Evolutionary conservation across 2,113 vertebrate species (phyloP).

Genomic region (Pandion haliaetus): DNA sequence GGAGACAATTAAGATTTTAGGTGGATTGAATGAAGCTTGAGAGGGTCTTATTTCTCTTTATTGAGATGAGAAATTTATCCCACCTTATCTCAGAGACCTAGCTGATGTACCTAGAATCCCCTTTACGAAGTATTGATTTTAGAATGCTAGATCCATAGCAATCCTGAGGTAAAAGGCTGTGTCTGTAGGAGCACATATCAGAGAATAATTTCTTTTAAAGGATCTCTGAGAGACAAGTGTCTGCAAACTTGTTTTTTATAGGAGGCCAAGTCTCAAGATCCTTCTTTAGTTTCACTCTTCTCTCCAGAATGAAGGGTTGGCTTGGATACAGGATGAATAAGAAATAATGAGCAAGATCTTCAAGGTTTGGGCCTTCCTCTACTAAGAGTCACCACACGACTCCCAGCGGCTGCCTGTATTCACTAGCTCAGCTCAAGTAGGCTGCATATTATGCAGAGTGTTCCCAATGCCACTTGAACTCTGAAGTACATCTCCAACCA

Average conservation of each 20-base stretch:
- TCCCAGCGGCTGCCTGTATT: neutral
- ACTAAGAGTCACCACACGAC: neutral
- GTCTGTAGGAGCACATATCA: neutral
- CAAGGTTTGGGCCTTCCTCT: neutral
- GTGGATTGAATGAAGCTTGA: neutral
- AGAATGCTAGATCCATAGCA: neutral
- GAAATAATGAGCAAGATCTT: neutral
- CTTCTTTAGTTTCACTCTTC: neutral
- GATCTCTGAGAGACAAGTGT: neutral
- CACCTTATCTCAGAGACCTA: neutral
- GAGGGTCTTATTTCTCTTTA: neutral
- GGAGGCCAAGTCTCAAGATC: neutral
- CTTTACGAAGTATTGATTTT: neutral
- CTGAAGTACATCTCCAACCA: constrained; percentile 13
- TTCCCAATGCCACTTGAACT: constrained; percentile 34
- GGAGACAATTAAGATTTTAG: neutral
- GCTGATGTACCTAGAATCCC: neutral
- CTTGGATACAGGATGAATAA: neutral
- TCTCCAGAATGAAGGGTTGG: neutral
- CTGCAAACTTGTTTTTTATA: neutral
- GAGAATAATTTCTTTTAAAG: neutral
- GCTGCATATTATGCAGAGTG: neutral
- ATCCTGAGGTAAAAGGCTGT: neutral
- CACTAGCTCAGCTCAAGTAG: constrained; percentile 19
- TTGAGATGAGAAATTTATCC: neutral